A percentile compares a stretch with the other conserved stretches of the same genome.
Evolutionary conservation across 2,888 invertebrate genomes (phyloP).

Genomic region (Plagiodera versicolora): DNA sequence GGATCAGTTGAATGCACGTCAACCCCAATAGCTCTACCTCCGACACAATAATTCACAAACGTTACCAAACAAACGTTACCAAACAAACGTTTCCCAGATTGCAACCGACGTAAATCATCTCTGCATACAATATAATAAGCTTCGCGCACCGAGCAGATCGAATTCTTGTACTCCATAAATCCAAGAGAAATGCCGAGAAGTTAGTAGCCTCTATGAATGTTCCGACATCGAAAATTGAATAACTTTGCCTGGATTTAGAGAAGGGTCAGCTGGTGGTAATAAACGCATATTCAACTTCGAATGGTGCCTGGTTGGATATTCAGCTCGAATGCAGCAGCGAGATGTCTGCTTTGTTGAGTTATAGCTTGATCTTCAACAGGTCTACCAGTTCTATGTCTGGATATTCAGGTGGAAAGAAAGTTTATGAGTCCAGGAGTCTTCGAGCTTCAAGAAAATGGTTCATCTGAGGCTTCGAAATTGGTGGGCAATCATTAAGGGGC

Average conservation of each 20-base stretch:
- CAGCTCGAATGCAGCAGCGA: neutral
- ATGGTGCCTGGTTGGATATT: neutral
- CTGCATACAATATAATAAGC: neutral
- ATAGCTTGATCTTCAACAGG: too few species aligned
- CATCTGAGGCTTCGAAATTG: too few species aligned
- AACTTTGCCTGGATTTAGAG: conserved; percentile 34
- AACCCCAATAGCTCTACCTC: neutral
- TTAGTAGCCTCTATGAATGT: conserved; percentile 30
- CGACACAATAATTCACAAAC: neutral
- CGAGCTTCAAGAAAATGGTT: too few species aligned
- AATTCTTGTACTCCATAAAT: conserved; percentile 28
- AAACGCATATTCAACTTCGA: neutral
- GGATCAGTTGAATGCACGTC: neutral
- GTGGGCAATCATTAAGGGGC: too few species aligned
- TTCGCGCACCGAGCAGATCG: conserved; percentile 3
- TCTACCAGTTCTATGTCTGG: too few species aligned
- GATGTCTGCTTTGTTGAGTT: too few species aligned
- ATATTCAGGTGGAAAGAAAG: too few species aligned
- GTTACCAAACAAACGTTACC: neutral
- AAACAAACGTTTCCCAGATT: neutral
- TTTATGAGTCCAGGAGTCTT: too few species aligned
- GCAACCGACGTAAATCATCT: neutral
- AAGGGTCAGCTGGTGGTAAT: neutral
- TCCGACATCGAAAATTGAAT: conserved; percentile 36
- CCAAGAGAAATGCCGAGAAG: conserved; percentile 29